These are phyloP conservation scores for Dipus sagitta DNA, from an alignment of 2,797 vertebrate genomes.

Conservation along the genomic window DNA sequence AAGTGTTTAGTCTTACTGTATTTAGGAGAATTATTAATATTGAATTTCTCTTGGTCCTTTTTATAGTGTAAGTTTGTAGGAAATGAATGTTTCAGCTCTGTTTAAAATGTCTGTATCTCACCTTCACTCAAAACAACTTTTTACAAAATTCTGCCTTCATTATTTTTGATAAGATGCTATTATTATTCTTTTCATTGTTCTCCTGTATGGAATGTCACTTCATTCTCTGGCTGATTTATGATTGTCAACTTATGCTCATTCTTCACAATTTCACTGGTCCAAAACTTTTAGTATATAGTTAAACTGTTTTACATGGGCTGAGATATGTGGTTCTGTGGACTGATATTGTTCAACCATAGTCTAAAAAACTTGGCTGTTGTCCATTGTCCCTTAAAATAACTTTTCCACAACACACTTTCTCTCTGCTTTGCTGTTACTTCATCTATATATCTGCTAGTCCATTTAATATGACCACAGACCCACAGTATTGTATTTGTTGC, in stretches of 20 bases:
- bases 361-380: background rate
- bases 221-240: background rate
- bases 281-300: background rate
- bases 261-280: constrained; percentile 14
- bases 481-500: background rate
- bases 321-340: background rate
- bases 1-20: background rate
- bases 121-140: background rate
- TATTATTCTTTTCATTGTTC: background rate
- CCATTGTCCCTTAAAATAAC: constrained; percentile 33
- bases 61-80: background rate
- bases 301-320: background rate
- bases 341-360: background rate
- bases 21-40: background rate
- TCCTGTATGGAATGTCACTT: background rate
- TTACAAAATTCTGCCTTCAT: background rate
- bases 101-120: background rate
- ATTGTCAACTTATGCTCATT: background rate
- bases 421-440: background rate
- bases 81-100: constrained; percentile 19
- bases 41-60: constrained; percentile 30
- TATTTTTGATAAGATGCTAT: constrained; percentile 25
- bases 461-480: background rate
- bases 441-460: background rate
- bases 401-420: background rate